A percentile compares a stretch with the other conserved stretches of the same genome.
These are phyloP conservation scores for Drosophila neonasuta DNA, from an alignment of 2,888 invertebrate species.

Conservation along the genomic window DNA sequence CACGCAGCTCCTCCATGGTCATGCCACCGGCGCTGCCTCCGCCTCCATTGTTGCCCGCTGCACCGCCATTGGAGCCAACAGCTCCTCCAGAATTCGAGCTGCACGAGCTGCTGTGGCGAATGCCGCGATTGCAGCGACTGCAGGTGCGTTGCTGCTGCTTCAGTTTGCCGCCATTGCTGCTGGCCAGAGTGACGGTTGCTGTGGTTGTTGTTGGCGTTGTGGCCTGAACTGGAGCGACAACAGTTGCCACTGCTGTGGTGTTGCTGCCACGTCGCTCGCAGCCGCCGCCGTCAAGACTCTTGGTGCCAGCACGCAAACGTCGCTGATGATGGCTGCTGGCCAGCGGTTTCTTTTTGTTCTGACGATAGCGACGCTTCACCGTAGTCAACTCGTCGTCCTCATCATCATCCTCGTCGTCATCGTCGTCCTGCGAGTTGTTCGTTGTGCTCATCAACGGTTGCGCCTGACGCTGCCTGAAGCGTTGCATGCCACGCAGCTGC, in stretches of 20 bases:
- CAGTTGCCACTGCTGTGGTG: constrained; percentile 24
- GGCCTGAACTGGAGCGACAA: constrained; percentile 21
- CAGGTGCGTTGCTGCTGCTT: constrained; percentile 73
- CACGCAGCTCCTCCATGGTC: constrained; percentile 92
- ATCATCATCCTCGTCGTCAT: constrained; percentile 68
- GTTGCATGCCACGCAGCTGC: constrained; percentile 50
- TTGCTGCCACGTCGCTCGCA: constrained; percentile 48
- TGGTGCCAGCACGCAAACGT: constrained; percentile 74
- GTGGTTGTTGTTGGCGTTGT: constrained; percentile 3
- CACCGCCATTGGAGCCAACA: constrained; percentile 64
- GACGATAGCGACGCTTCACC: constrained; percentile 79
- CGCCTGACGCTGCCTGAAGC: constrained; percentile 51
- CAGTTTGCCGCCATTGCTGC: constrained; percentile 44
- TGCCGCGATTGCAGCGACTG: constrained; percentile 81
- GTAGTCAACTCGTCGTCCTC: constrained; percentile 74
- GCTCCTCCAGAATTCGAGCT: constrained; percentile 84
- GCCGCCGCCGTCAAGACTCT: constrained; percentile 70
- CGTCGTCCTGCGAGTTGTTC: constrained; percentile 57
- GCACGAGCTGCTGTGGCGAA: constrained; percentile 83
- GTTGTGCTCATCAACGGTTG: constrained; percentile 31
- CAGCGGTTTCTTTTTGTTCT: constrained; percentile 75
- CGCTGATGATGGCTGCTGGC: constrained; percentile 75
- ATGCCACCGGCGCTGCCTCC: constrained; percentile 82
- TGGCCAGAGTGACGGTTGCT: constrained; percentile 12
- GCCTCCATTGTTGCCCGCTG: constrained; percentile 77